Evolutionary conservation across 1,140 invertebrate genomes (phyloP).

Genomic region (Venturia canescens): DNA sequence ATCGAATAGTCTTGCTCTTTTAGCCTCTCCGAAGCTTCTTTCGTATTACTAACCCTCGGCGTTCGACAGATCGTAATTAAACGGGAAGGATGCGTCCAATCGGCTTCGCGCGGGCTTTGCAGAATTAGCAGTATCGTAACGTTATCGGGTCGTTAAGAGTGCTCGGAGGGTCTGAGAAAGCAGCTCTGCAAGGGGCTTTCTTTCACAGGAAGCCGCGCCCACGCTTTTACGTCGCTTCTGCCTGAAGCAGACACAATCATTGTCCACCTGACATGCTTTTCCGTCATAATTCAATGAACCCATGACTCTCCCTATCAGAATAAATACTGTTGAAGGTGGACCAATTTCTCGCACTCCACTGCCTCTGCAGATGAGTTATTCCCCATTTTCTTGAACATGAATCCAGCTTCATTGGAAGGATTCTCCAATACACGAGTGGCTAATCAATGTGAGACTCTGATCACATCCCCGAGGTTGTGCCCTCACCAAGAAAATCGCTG

Average conservation of each 20-base stretch:
- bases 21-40: neutral
- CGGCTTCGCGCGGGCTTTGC: conserved; percentile 19
- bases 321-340: too few species aligned
- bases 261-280: neutral
- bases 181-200: conserved; percentile 30
- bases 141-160: conserved; percentile 54
- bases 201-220: neutral
- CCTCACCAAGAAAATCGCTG: neutral
- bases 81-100: conserved; percentile 30
- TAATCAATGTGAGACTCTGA: neutral
- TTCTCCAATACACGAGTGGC: neutral
- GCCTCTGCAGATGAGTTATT: too few species aligned
- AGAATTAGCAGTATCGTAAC: conserved; percentile 50
- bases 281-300: too few species aligned
- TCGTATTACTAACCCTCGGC: conserved; percentile 17
- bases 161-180: conserved; percentile 17
- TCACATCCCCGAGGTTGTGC: neutral
- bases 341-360: too few species aligned
- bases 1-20: too few species aligned
- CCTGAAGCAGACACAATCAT: neutral
- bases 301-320: too few species aligned
- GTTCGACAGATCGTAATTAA: conserved; percentile 45
- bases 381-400: too few species aligned
- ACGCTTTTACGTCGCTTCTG: neutral
- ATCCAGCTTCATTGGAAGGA: neutral